Evolutionary conservation across 2,888 invertebrate genomes (phyloP).

Genomic region (Andrena praecox): DNA sequence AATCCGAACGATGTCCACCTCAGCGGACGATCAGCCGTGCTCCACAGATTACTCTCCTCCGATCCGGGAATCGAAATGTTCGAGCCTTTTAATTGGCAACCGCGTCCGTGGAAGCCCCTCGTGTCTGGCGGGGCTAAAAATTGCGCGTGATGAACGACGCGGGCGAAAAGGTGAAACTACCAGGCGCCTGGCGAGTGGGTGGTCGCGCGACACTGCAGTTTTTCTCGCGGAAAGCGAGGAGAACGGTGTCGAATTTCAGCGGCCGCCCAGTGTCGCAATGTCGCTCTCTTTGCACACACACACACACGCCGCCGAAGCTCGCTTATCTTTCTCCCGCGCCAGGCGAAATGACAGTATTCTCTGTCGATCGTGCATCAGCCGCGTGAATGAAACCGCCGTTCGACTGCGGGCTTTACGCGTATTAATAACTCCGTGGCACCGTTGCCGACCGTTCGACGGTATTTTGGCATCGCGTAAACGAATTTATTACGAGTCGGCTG

Average conservation of each 20-base stretch:
- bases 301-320: conserved; percentile 1
- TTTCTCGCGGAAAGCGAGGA: conserved; percentile 12
- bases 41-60: too few species aligned
- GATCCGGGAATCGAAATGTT: background rate
- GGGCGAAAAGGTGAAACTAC: background rate
- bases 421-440: conserved; percentile 84
- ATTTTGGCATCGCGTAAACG: conserved; percentile 75
- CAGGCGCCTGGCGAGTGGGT: background rate
- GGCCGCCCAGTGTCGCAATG: conserved; percentile 51
- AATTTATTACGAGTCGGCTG: conserved; percentile 39
- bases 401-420: conserved; percentile 74
- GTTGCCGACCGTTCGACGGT: conserved; percentile 77
- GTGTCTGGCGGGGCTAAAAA: background rate
- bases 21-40: too few species aligned
- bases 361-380: conserved; percentile 23
- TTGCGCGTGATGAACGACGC: background rate
- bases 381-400: conserved; percentile 79
- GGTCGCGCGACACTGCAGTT: conserved; percentile 23
- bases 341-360: conserved; percentile 3
- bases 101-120: background rate
- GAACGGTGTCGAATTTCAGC: conserved; percentile 65
- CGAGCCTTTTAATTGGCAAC: background rate
- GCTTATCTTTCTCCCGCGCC: conserved; percentile 12
- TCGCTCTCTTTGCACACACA: background rate
- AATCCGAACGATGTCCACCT: too few species aligned